Conservation (phyloP, 2,113 vertebrate species). For the Cavia aperea region DNA sequence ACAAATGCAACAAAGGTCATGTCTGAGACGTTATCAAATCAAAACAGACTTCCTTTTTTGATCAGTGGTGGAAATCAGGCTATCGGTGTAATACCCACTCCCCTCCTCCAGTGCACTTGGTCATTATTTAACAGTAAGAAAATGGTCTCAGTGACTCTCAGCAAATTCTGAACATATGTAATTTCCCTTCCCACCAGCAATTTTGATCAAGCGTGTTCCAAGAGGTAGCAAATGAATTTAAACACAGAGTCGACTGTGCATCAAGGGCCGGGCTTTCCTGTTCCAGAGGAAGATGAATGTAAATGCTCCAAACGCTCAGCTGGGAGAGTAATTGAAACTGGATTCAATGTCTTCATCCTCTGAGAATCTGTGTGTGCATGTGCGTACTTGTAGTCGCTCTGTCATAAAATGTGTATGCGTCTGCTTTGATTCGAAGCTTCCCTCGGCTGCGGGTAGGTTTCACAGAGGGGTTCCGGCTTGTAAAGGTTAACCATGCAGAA, state of each 20-base stretch:
- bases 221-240: constrained; percentile 27
- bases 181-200: constrained; percentile 10
- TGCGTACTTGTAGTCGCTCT: not conserved
- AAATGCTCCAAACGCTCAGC: not conserved
- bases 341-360: constrained; percentile 26
- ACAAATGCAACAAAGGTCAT: not conserved
- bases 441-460: constrained; percentile 67
- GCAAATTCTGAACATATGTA: constrained; percentile 5
- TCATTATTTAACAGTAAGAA: constrained; percentile 1
- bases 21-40: not conserved
- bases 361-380: not conserved
- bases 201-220: constrained; percentile 29
- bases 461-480: constrained; percentile 76
- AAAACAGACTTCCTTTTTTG: not conserved
- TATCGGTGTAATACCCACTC: not conserved
- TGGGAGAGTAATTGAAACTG: constrained; percentile 12
- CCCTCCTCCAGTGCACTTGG: not conserved
- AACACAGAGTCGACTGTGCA: not conserved
- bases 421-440: constrained; percentile 66
- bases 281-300: not conserved
- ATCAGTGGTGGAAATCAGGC: not conserved
- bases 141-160: constrained; percentile 18
- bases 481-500: constrained; percentile 82
- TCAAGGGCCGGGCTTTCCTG: not conserved
- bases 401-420: constrained; percentile 45